Percentiles rank a stretch among this genome's conserved stretches.
Evolutionary conservation across 2,888 invertebrate genomes (phyloP).

Genomic region (Drosophila limbata): DNA sequence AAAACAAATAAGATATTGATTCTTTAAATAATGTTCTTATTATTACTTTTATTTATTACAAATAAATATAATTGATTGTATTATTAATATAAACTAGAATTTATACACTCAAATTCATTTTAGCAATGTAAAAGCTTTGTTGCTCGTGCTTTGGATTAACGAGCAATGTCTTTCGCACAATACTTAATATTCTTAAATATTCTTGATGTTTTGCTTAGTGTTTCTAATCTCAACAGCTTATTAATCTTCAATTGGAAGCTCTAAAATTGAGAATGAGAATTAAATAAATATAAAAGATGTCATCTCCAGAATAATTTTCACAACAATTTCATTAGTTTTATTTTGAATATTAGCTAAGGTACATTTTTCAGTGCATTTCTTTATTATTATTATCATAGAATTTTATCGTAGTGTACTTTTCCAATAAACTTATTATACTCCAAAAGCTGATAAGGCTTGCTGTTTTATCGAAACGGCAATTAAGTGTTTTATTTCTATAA

Average conservation of each 20-base stretch:
- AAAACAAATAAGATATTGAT: background rate
- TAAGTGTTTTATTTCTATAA: background rate
- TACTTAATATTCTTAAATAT: background rate
- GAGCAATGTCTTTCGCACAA: no score
- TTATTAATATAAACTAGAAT: no score
- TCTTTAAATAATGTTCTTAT: background rate
- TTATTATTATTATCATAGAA: no score
- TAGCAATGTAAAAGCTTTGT: no score
- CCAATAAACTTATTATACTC: background rate
- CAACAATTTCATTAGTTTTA: no score
- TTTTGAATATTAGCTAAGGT: no score
- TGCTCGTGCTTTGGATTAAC: no score
- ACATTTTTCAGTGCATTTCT: no score
- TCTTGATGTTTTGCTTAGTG: background rate
- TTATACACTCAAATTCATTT: no score
- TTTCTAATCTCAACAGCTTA: background rate
- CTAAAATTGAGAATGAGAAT: background rate
- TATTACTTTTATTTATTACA: background rate
- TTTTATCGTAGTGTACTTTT: no score
- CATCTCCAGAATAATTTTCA: no score
- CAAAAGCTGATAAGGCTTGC: background rate
- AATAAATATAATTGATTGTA: background rate
- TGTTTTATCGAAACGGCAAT: conserved; percentile 1
- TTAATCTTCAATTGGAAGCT: background rate
- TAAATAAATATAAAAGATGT: background rate